Conservation (phyloP, 2,888 invertebrate species). For the Tipula lateralis region DNA sequence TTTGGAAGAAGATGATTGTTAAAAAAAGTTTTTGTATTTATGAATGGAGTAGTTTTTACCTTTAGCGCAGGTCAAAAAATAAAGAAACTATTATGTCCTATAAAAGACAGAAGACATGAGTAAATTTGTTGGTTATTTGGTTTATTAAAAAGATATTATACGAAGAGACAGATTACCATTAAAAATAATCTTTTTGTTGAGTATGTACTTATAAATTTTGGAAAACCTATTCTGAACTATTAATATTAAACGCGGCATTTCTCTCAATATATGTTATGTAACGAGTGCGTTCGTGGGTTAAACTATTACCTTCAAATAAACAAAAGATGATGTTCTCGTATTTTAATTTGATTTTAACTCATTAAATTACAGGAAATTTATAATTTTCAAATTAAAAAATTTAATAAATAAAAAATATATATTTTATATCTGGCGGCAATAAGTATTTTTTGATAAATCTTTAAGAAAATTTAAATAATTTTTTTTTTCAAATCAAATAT, state of each 20-base stretch:
- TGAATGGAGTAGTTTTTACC: slow-evolving; percentile 6
- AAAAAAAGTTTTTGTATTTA: neutral
- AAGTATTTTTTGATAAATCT: neutral
- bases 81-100: neutral
- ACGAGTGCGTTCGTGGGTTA: neutral
- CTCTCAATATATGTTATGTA: neutral
- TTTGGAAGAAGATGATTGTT: neutral
- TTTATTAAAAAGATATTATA: slow-evolving; percentile 11
- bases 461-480: slow-evolving; percentile 4
- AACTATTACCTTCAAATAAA: slow-evolving; percentile 2
- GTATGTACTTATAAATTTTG: neutral
- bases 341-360: slow-evolving; percentile 19
- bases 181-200: neutral
- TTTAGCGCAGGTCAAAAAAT: neutral
- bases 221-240: neutral
- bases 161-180: neutral
- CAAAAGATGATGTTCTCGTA: neutral
- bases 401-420: neutral
- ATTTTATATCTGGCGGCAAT: neutral
- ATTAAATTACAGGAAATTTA: slow-evolving; percentile 24
- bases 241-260: neutral
- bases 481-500: slow-evolving; percentile 14
- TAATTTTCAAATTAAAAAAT: slow-evolving; percentile 1
- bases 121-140: neutral
- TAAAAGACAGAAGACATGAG: neutral